phyloP scores from a whole-genome alignment of 2,113 vertebrate genomes.

The Eleginops maclovinus region DNA sequence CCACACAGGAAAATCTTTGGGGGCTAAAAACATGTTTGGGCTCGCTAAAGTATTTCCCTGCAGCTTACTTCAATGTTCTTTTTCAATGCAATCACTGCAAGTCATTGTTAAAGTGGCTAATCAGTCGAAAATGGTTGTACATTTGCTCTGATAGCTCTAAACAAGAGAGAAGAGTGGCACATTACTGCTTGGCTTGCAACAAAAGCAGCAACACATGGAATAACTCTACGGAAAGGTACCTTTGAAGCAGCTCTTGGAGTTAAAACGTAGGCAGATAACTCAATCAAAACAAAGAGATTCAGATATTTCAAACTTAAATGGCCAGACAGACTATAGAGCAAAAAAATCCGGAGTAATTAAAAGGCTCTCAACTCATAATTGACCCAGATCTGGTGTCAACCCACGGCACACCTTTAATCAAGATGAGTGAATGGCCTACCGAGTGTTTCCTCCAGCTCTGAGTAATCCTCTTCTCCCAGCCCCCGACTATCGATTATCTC shows the following conservation, averaged over 20 bases:
- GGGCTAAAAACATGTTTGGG: constrained; percentile 25
- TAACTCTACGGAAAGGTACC: not conserved
- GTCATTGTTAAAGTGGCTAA: constrained; percentile 33
- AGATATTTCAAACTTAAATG: constrained; percentile 27
- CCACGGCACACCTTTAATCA: constrained; percentile 70
- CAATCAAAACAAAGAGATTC: constrained; percentile 27
- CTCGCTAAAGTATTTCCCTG: not conserved
- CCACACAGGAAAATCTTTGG: constrained; percentile 26
- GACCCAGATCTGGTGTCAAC: constrained; percentile 63
- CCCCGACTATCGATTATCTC: constrained; percentile 73
- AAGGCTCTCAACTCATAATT: constrained; percentile 57
- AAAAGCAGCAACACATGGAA: constrained; percentile 6
- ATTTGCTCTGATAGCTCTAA: constrained; percentile 34
- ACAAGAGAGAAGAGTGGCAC: not conserved
- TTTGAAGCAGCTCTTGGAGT: constrained; percentile 8
- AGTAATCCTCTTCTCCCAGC: constrained; percentile 72
- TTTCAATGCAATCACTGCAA: constrained; percentile 17
- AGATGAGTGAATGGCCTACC: constrained; percentile 59
- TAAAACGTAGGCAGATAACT: constrained; percentile 17
- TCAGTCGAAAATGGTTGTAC: constrained; percentile 34
- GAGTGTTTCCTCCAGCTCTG: constrained; percentile 65
- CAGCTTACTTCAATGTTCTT: constrained; percentile 2
- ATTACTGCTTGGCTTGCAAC: not conserved
- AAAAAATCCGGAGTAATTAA: constrained; percentile 62
- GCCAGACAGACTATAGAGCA: constrained; percentile 19